Evolutionary conservation across 2,113 vertebrate species (phyloP).

Genomic region (Nothobranchius kuhntae): DNA sequence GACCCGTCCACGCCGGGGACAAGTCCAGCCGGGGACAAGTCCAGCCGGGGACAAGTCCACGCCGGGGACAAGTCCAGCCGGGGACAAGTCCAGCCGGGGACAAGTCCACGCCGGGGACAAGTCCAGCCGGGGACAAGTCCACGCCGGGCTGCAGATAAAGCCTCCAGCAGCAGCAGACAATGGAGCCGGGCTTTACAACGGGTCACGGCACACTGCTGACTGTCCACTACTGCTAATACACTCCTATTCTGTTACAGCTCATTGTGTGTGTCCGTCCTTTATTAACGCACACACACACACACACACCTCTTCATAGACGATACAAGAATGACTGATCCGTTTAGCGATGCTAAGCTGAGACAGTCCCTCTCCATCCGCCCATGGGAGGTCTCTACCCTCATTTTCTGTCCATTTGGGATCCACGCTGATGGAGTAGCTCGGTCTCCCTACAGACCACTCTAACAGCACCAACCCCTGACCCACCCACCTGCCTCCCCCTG

Average conservation of each 20-base stretch:
- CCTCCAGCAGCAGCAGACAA: slow-evolving; percentile 69
- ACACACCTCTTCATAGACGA: slow-evolving; percentile 4
- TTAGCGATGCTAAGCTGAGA: slow-evolving; percentile 1
- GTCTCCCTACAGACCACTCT: slow-evolving; percentile 24
- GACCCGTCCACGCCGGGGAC: slow-evolving; percentile 77
- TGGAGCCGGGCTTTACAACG: slow-evolving; percentile 71
- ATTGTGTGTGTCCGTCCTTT: slow-evolving; percentile 33
- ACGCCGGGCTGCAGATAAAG: not conserved
- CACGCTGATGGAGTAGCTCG: slow-evolving; percentile 27
- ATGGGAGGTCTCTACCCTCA: slow-evolving; percentile 34
- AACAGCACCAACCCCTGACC: slow-evolving; percentile 4
- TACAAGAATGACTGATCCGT: too few species aligned
- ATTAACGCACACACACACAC: slow-evolving; percentile 20
- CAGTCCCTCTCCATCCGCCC: slow-evolving; percentile 9
- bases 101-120: too few species aligned
- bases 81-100: too few species aligned
- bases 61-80: too few species aligned
- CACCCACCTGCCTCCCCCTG: slow-evolving; percentile 33
- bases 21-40: slow-evolving; percentile 31
- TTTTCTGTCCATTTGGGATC: slow-evolving; percentile 28
- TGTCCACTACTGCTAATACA: slow-evolving; percentile 68
- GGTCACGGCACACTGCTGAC: slow-evolving; percentile 81
- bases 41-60: too few species aligned
- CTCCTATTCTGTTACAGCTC: slow-evolving; percentile 66
- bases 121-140: too few species aligned